Evolutionary conservation across 1,140 invertebrate genomes (phyloP).

Genomic region (Drosophila gunungcola): DNA sequence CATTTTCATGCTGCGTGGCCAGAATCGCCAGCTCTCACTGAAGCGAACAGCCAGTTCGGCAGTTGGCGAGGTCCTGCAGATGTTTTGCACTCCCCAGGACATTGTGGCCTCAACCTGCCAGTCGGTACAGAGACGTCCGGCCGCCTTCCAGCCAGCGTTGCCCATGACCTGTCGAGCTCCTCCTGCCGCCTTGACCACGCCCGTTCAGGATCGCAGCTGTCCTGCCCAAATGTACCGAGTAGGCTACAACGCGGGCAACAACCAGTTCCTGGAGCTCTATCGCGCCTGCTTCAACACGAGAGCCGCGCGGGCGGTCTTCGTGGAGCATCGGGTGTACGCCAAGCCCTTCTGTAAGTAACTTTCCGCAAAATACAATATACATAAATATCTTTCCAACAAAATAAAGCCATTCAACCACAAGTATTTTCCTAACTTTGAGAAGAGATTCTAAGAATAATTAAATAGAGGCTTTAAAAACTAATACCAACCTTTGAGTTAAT

Average conservation of each 20-base stretch:
- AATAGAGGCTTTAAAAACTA: too few species aligned
- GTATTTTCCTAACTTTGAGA: too few species aligned
- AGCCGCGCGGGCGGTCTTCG: constrained; percentile 9
- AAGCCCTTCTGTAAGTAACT: constrained; percentile 38
- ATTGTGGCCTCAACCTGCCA: constrained; percentile 18
- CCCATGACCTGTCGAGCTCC: constrained; percentile 24
- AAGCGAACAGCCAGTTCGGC: constrained; percentile 18
- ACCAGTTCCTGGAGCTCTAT: constrained; percentile 40
- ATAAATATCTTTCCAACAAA: too few species aligned
- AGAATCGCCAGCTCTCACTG: constrained; percentile 5
- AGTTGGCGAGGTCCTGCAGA: constrained; percentile 17
- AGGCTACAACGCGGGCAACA: constrained; percentile 28
- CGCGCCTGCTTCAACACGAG: constrained; percentile 34
- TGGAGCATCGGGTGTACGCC: constrained; percentile 30
- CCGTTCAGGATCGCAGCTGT: constrained; percentile 24
- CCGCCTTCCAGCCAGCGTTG: not conserved
- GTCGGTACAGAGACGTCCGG: not conserved
- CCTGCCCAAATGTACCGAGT: constrained; percentile 29
- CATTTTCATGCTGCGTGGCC: constrained; percentile 25
- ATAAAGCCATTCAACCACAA: too few species aligned
- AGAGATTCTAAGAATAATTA: too few species aligned
- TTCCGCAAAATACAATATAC: too few species aligned
- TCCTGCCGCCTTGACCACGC: not conserved
- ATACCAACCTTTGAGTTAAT: too few species aligned
- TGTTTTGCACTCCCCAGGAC: constrained; percentile 31